phyloP scores from a whole-genome alignment of 2,113 vertebrate genomes.

The Clupea harengus region DNA sequence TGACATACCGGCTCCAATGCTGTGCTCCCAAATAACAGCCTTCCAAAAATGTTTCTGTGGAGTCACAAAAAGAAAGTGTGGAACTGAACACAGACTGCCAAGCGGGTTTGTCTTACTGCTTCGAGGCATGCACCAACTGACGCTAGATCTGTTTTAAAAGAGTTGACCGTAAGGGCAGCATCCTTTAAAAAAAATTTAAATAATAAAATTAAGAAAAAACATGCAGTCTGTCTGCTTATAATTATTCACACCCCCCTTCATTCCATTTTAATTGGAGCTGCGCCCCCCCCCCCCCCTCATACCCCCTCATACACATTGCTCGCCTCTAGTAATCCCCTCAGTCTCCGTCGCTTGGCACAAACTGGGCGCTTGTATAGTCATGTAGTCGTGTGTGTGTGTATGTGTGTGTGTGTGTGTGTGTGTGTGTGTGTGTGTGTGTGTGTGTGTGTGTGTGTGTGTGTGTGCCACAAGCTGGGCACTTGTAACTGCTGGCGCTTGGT shows the following conservation, averaged over 20 bases:
- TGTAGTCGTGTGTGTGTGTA: constrained; percentile 6
- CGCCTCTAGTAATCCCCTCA: constrained; percentile 28
- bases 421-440: background rate
- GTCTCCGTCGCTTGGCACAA: constrained; percentile 26
- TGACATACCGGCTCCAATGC: background rate
- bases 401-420: too few relatives aligned
- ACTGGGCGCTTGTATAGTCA: constrained; percentile 26
- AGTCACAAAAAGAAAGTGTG: background rate
- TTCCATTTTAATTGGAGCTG: constrained; percentile 53
- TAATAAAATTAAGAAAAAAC: constrained; percentile 37
- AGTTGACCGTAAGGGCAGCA: constrained; percentile 20
- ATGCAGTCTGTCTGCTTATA: constrained; percentile 32
- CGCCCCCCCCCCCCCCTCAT: background rate
- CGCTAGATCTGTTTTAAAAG: background rate
- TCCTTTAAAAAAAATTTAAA: constrained; percentile 37
- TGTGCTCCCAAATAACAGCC: background rate
- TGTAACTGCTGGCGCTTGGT: constrained; percentile 14
- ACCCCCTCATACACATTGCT: constrained; percentile 37
- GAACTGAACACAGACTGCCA: background rate
- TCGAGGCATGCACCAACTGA: background rate
- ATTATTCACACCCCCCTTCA: constrained; percentile 49
- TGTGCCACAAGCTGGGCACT: constrained; percentile 26
- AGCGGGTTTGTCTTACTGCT: background rate
- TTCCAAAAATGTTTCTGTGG: background rate
- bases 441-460: too few relatives aligned